These are phyloP conservation scores for Coracias cyanogaster DNA, from an alignment of 2,797 vertebrate species.

Conservation along the genomic window DNA sequence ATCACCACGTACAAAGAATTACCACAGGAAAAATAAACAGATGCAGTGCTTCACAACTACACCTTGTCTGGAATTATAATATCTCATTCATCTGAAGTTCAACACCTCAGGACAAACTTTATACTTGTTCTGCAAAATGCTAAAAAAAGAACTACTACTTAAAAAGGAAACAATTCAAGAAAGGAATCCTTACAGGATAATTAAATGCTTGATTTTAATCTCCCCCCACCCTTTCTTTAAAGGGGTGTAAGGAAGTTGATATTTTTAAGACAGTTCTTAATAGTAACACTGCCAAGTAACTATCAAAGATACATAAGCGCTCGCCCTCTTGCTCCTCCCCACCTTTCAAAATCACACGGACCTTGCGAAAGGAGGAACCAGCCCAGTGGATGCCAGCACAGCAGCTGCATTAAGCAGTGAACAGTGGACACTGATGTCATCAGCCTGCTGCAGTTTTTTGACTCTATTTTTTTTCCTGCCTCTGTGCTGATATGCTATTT, in stretches of 20 bases:
- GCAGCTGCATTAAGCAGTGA: neutral
- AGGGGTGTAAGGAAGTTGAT: neutral
- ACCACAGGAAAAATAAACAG: neutral
- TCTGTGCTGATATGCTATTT: neutral
- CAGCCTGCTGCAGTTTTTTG: neutral
- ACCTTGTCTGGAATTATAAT: neutral
- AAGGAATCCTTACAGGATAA: neutral
- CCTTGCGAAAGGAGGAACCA: neutral
- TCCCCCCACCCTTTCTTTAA: neutral
- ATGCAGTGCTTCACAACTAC: neutral
- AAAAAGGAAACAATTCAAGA: neutral
- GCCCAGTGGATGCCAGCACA: neutral
- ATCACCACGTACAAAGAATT: neutral
- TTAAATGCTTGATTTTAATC: neutral
- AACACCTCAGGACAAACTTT: neutral
- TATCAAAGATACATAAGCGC: neutral
- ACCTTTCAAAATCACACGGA: neutral
- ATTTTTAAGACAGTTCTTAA: neutral
- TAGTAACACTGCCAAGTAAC: neutral
- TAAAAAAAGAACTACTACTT: neutral
- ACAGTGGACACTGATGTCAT: slow-evolving; percentile 2
- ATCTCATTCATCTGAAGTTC: neutral
- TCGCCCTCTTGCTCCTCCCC: neutral
- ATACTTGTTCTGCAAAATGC: neutral
- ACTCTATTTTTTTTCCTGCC: neutral